A percentile compares a stretch with the other conserved stretches of the same genome.
phyloP scores from a whole-genome alignment of 2,113 vertebrate species.

The Periophthalmus modestus region DNA sequence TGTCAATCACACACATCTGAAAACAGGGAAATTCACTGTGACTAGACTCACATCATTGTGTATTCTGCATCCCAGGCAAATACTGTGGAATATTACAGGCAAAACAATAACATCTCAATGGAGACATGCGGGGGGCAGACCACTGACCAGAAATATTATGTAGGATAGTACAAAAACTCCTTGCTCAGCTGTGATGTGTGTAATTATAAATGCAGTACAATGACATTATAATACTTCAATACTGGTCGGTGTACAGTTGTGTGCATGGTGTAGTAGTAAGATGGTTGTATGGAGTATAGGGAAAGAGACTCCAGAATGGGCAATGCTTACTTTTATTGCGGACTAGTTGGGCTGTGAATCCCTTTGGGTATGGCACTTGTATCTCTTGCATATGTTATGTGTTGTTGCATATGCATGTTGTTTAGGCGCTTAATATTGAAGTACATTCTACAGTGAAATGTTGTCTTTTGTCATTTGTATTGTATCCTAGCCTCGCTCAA shows the following conservation, averaged over 20 bases:
- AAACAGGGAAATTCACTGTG: no score
- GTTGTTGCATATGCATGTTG: neutral
- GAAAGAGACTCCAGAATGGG: neutral
- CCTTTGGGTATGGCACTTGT: constrained; percentile 1
- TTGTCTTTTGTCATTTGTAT: constrained; percentile 8
- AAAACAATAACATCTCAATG: neutral
- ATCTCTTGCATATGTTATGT: neutral
- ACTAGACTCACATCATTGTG: no score
- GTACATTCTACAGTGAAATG: constrained; percentile 11
- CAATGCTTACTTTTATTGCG: neutral
- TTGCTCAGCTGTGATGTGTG: neutral
- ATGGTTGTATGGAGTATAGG: neutral
- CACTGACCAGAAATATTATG: neutral
- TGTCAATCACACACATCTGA: no score
- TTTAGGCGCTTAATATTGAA: constrained; percentile 1
- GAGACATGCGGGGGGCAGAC: neutral
- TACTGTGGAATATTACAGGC: neutral
- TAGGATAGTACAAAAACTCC: neutral
- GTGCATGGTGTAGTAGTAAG: neutral
- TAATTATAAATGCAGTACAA: neutral
- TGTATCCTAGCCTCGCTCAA: neutral
- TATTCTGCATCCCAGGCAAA: no score
- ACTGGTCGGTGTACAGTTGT: neutral
- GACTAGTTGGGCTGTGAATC: neutral
- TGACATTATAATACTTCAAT: neutral